Percentiles rank a stretch among this genome's conserved stretches.
Conservation (phyloP, 1,140 invertebrate species). For the Whitmania pigra region DNA sequence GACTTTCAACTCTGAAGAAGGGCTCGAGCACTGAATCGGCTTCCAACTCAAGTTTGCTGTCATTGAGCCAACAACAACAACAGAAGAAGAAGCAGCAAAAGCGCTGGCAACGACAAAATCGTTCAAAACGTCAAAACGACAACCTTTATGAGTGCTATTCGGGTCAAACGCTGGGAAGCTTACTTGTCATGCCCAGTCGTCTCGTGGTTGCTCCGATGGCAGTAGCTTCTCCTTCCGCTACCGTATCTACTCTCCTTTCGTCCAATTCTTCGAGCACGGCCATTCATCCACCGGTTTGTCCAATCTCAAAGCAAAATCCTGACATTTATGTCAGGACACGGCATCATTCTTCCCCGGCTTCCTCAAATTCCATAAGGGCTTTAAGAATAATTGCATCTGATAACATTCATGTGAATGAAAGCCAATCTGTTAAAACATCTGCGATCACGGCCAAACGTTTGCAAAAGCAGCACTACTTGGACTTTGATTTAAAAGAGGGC, state of each 20-base stretch:
- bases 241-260: background rate
- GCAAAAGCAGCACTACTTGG: no score
- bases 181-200: background rate
- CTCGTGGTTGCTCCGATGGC: background rate
- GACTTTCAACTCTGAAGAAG: conserved; percentile 10
- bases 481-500: no score
- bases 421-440: no score
- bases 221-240: background rate
- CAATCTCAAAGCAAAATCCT: no score
- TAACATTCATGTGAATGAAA: no score
- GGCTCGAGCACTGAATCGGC: conserved; percentile 5
- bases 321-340: background rate
- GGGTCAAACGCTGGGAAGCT: conserved; percentile 4
- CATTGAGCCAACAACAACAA: background rate
- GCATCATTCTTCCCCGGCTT: conserved; percentile 1
- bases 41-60: conserved; percentile 5
- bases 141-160: background rate
- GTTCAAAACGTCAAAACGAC: background rate
- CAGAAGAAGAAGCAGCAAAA: background rate
- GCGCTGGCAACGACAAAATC: conserved; percentile 1
- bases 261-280: background rate
- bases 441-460: no score
- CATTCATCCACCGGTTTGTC: no score
- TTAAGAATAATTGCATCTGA: no score
- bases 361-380: background rate